These are phyloP conservation scores for Dysmachus trigonus DNA, from an alignment of 2,888 invertebrate species.

Conservation along the genomic window DNA sequence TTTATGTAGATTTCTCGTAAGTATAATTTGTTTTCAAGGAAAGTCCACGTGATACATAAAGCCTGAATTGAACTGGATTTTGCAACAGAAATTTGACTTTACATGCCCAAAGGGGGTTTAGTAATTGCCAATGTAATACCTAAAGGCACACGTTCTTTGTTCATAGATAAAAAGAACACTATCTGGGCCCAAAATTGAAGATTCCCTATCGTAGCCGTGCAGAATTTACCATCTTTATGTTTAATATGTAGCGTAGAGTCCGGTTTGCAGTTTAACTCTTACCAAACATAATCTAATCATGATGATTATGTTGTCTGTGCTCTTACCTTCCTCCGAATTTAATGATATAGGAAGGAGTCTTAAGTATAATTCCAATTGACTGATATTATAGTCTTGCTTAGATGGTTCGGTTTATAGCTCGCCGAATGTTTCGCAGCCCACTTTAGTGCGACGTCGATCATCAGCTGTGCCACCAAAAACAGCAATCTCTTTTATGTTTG, in stretches of 20 bases:
- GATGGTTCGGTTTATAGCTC: not conserved
- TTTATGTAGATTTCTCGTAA: no score
- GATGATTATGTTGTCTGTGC: no score
- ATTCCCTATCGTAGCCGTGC: conserved; percentile 27
- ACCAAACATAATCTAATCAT: no score
- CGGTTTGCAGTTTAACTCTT: conserved; percentile 32
- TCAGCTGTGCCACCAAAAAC: conserved; percentile 55
- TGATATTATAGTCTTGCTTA: conserved; percentile 13
- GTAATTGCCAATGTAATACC: conserved; percentile 58
- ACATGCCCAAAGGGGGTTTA: no score
- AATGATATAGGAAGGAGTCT: conserved; percentile 26
- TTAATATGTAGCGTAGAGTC: conserved; percentile 19
- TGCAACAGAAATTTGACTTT: no score
- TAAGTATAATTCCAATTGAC: conserved; percentile 36
- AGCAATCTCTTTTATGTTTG: conserved; percentile 56
- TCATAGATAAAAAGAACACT: conserved; percentile 50
- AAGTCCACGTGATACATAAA: no score
- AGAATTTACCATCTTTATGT: conserved; percentile 43
- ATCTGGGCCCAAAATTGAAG: conserved; percentile 28
- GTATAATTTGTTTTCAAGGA: no score
- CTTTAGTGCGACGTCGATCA: conserved; percentile 53
- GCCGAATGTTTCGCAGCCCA: not conserved
- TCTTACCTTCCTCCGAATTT: conserved; percentile 24
- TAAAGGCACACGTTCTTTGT: conserved; percentile 58
- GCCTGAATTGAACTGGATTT: no score